Evolutionary conservation across 23 tunicate genomes (phyloP).

Genomic region (Halocynthia aurantium): DNA sequence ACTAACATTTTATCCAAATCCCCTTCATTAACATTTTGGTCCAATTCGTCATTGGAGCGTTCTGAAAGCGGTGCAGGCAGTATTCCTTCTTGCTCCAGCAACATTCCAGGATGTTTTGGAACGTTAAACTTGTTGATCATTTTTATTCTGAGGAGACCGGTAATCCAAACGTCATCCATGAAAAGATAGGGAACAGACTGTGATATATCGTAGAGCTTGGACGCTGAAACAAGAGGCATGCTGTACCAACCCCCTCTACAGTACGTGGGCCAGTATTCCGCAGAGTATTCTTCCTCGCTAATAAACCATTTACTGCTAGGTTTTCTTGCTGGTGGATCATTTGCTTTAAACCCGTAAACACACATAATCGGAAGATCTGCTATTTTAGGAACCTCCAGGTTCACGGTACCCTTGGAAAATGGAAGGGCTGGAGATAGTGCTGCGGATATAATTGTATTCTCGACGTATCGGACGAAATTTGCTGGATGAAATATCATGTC

Average conservation of each 20-base stretch:
- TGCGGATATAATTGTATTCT: background rate
- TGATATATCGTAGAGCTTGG: slow-evolving; percentile 23
- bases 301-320: slow-evolving; percentile 33
- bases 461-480: background rate
- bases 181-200: slow-evolving; percentile 18
- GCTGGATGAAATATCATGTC: slow-evolving; percentile 20
- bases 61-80: background rate
- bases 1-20: slow-evolving; percentile 2
- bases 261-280: slow-evolving; percentile 32
- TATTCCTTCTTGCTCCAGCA: background rate
- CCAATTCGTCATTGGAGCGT: background rate
- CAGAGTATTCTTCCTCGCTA: slow-evolving; percentile 25
- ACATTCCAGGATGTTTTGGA: background rate
- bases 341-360: slow-evolving; percentile 19
- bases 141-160: slow-evolving; percentile 50
- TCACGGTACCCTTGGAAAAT: background rate
- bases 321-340: slow-evolving; percentile 27
- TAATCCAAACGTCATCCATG: slow-evolving; percentile 76
- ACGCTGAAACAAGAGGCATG: slow-evolving; percentile 22
- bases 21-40: background rate
- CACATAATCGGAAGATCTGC: slow-evolving; percentile 33
- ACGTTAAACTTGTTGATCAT: background rate
- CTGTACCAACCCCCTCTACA: slow-evolving; percentile 62
- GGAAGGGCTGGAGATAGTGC: no score
- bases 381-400: background rate